Evolutionary conservation across 2,113 vertebrate species (phyloP), one percentile per base, ranked within the genome.

Genomic region (Strix uralensis): DNA sequence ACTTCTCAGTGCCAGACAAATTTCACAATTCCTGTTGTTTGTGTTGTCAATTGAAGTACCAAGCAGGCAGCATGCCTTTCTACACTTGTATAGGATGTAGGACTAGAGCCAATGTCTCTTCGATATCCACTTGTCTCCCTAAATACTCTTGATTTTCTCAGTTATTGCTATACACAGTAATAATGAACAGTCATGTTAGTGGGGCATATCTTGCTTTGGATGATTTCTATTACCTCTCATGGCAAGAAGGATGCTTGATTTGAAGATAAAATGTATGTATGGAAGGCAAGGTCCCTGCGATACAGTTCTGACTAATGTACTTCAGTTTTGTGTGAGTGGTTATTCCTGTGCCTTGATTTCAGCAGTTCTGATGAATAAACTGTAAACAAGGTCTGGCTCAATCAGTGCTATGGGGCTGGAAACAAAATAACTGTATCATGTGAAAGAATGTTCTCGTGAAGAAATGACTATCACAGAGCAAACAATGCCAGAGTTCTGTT

Each of bases 361-460:
- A 86, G n/a, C 40, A 86, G 71, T 62, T 86, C 47, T 81, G 67
- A 40, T 67, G 67, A 95, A 93, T 71, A 86, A 81, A 72, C 61
- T 93, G 65, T 91, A 94, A 95, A 92, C 73, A 94, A 89, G 52
- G 17, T 59, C 83, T 94, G 80, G 27, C 85, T 92, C 36, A 65
- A 34, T 79, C 73, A 57, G 47, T 55, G 42, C 55, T 72, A n/a
- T 79, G 52, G 57, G 69, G 10, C 80, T 84, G 73, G 84, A 90
- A 84, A 61, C 40, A 74, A 79, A 93, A 66, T 51, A 78, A 63
- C 32, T 75, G 32, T 46, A 61, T 67, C 63, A 91, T 61, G 57
- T 72, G 69, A 86, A 93, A 96, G 86, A 77, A 32, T 75, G 19
- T 27, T 90, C 55, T 67, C 0, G 0, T 65, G 72, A 92, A 94